Base-by-base conservation (phyloP, 1,140 invertebrate species). In the Gryon sp. region DNA sequence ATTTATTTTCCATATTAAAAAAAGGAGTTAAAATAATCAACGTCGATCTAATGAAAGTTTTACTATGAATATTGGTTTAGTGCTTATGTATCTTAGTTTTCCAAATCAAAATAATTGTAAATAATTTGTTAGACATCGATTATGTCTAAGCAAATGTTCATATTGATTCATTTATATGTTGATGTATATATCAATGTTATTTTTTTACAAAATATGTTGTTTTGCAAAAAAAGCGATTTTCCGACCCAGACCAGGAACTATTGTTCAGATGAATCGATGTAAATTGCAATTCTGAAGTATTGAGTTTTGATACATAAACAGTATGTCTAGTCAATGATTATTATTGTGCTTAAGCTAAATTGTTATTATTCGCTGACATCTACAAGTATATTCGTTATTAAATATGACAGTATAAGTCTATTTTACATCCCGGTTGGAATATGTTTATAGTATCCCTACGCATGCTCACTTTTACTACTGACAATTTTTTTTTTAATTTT, bases 171-270 rank as follows among this genome's bases (percentile, higher is more conserved):
- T n/a, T n/a, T n/a, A n/a, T n/a, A n/a, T n/a, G n/a, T n/a, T n/a
- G n/a, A n/a, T n/a, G n/a, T n/a, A n/a, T n/a, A n/a, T n/a, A n/a
- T n/a, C n/a, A n/a, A 20, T 11, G 0, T 43, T 52, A 36, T 18
- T 34, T 52, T 28, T 26, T 52, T 66, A 52, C 20, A 59, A 59
- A 52, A 74, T 18, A 74, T 60, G 26, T 43, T 52, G 11, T 59
- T 50, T 41, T 48, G 45, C 28, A 8, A 76, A 69, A 24, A 28
- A 70, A 59, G 66, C 8, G 41, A 48, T 70, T 22, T 20, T 60
- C 60, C 53, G 60, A 76, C 66, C 32, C 66, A 60, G 59, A 60
- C 50, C 60, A 70, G 74, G 66, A 76, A 70, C 65, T 76, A 76
- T 70, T 65, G 46, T 53, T 70, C 65, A 63, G 38, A 30, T 70